These are phyloP conservation scores for Bos indicus DNA, from an alignment of 2,113 vertebrate genomes.

Conservation along the genomic window DNA sequence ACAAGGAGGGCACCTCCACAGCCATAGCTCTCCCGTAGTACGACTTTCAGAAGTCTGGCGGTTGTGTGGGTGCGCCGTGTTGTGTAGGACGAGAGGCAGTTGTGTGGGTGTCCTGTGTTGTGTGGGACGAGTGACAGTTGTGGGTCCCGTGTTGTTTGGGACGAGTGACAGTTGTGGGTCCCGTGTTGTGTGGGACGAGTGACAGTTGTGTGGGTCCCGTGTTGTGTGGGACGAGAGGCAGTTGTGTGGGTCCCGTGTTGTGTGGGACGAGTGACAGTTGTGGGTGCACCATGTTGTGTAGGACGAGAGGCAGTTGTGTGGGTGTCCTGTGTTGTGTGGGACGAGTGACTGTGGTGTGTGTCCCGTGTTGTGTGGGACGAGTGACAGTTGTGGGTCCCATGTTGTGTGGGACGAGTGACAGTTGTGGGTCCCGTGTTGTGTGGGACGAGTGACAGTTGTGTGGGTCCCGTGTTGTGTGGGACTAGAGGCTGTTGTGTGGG, in stretches of 20 bases:
- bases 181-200: background rate
- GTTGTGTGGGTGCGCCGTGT: conserved; percentile 47
- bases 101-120: background rate
- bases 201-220: background rate
- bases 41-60: conserved; percentile 36
- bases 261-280: background rate
- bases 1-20: background rate
- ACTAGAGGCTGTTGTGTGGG: background rate
- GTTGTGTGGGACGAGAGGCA: background rate
- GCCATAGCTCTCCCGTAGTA: background rate
- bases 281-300: background rate
- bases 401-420: conserved; percentile 51
- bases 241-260: background rate
- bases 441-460: background rate
- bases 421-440: background rate
- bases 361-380: background rate
- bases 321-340: background rate
- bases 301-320: background rate
- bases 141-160: background rate
- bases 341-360: background rate
- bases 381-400: background rate
- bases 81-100: conserved; percentile 55
- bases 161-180: background rate
- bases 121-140: background rate
- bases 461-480: background rate